Evolutionary conservation across 2,113 vertebrate genomes (phyloP), one percentile per base, ranked within the genome.

Genomic region (Passer montanus): DNA sequence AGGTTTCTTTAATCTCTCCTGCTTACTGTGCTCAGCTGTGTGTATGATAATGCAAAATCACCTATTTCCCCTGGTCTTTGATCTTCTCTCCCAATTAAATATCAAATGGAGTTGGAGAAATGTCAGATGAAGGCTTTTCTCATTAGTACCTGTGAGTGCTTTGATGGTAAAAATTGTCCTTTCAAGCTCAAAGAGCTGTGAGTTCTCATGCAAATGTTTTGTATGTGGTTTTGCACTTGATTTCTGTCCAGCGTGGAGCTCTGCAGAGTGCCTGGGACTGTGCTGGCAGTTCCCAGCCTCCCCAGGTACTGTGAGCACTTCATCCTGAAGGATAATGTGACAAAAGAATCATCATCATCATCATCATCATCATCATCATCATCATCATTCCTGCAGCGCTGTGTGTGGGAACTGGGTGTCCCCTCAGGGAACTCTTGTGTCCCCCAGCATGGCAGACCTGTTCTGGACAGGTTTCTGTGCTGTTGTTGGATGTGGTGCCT

Each of bases 331-430:
- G 39, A 4, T 8, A 60, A 35, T 0, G 0, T 20, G 17, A 8
- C 16, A 4, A 22, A 31, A 44, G 33, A n/a, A 39, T 3, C 1
- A 0, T 28, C 19, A 3, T 9, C 60, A 24, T 11, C 39, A 31
- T 30, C 10, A 12, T 70, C 70, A 60, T 60, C 15, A 3, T 22
- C 59, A 20, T 12, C 39, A 30, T 31, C 10, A 3, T 15, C 63
- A 22, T 12, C 37, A 30, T 13, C 39, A 24, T 31, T 59, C 16
- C 16, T 0, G 0, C 9, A 7, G 33, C 0, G 0, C 49, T 30
- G 35, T 14, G 37, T 21, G 23, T 53, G 67, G 20, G 64, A 63
- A 4, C n/a, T 35, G 2, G 2, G 1, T 21, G 30, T 43, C 1
- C 1, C 68, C 52, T 49, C 0, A 2, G 53, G 77, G 41, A 20